Conservation (phyloP, 1,140 invertebrate species). For the Zophobas atratus region DNA sequence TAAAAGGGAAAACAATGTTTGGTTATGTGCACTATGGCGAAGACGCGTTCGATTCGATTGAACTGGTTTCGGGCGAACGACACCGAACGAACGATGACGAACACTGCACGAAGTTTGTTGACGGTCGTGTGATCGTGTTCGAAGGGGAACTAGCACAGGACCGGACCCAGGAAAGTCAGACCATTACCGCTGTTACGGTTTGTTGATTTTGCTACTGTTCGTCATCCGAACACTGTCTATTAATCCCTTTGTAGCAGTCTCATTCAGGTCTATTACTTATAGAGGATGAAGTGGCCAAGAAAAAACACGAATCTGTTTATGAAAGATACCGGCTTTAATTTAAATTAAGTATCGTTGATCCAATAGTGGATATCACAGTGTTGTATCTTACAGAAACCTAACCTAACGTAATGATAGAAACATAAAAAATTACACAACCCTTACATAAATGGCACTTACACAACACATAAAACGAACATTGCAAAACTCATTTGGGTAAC, state of each 20-base stretch:
- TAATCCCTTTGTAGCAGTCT: neutral
- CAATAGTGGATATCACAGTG: constrained; percentile 60
- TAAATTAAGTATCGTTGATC: constrained; percentile 58
- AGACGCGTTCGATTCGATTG: neutral
- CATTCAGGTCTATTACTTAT: too few relatives aligned
- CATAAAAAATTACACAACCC: constrained; percentile 46
- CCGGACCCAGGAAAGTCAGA: neutral
- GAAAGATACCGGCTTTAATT: constrained; percentile 59
- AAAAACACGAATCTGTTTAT: constrained; percentile 40
- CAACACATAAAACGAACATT: constrained; percentile 51
- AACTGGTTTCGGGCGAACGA: neutral
- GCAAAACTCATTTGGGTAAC: constrained; percentile 48
- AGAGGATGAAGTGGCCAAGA: neutral
- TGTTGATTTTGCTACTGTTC: neutral
- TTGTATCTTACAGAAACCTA: constrained; percentile 59
- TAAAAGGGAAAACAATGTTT: too few relatives aligned
- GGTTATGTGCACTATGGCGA: too few relatives aligned
- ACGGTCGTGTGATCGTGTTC: too few relatives aligned
- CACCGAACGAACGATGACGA: constrained; percentile 4
- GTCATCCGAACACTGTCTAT: neutral
- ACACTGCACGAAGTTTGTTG: constrained; percentile 1
- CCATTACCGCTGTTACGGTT: neutral
- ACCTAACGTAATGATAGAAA: constrained; percentile 39
- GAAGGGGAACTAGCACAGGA: neutral
- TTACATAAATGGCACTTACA: constrained; percentile 57